phyloP scores from a whole-genome alignment of 2,113 vertebrate genomes.

The Regulus satrapa region DNA sequence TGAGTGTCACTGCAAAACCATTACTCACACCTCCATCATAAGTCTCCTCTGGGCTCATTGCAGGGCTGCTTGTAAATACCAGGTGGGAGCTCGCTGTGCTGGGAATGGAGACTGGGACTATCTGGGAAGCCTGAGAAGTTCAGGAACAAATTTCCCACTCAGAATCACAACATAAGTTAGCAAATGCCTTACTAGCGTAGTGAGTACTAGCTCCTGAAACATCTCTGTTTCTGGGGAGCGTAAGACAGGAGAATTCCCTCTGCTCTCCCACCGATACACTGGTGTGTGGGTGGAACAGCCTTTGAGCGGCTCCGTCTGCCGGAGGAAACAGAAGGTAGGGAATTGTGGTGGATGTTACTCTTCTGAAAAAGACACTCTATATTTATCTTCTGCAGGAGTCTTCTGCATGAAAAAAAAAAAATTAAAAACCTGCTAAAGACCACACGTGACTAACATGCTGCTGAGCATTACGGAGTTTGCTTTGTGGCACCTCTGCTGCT shows the following conservation, averaged over 20 bases:
- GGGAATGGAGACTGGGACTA: neutral
- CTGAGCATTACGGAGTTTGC: neutral
- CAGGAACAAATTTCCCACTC: neutral
- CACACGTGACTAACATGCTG: accelerated
- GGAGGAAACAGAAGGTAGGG: neutral
- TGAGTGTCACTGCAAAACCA: neutral
- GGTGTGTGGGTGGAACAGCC: neutral
- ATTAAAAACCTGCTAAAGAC: neutral
- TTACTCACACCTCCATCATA: neutral
- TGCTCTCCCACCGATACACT: neutral
- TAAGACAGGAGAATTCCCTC: neutral
- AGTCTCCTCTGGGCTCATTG: neutral
- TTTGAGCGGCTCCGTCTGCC: neutral
- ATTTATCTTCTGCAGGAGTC: neutral
- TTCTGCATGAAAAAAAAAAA: neutral
- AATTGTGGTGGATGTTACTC: accelerated
- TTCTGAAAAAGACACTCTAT: neutral
- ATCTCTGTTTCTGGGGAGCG: neutral
- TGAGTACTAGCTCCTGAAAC: neutral
- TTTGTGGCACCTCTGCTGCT: neutral
- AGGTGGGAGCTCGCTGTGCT: neutral
- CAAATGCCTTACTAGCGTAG: neutral
- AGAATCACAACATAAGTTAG: neutral
- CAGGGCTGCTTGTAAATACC: neutral
- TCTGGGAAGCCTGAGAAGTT: accelerated